Evolutionary conservation across 2,797 vertebrate species (phyloP).

Genomic region (Poeciliopsis presidionis): DNA sequence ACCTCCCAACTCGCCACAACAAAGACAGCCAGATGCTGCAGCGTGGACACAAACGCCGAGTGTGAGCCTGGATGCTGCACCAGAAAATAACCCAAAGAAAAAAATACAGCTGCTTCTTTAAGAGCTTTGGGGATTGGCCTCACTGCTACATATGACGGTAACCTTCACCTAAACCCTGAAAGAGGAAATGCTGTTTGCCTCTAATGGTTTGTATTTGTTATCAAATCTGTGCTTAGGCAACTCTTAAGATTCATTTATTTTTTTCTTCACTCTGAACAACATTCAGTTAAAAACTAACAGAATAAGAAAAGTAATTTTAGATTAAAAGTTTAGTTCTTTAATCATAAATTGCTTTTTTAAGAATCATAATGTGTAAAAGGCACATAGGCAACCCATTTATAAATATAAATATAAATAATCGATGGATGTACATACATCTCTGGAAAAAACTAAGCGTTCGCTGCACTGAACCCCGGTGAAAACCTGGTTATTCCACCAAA

Average conservation of each 20-base stretch:
- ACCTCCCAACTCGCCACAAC: slow-evolving; percentile 66
- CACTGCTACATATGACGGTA: not conserved
- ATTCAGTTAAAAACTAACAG: not conserved
- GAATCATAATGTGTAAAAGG: too few species aligned
- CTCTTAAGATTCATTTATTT: too few species aligned
- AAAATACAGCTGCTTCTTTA: not conserved
- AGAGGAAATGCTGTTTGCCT: not conserved
- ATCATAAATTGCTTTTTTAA: too few species aligned
- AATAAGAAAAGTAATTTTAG: not conserved
- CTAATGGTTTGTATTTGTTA: not conserved
- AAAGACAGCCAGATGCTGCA: slow-evolving; percentile 45
- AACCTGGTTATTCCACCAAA: too few species aligned
- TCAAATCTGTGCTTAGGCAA: too few species aligned
- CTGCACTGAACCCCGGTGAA: too few species aligned
- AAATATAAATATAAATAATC: too few species aligned
- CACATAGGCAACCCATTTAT: too few species aligned
- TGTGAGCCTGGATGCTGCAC: not conserved
- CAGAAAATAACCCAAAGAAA: not conserved
- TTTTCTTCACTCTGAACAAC: not conserved
- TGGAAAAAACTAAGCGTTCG: too few species aligned
- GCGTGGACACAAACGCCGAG: slow-evolving; percentile 13
- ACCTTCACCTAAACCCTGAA: not conserved
- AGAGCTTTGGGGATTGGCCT: not conserved
- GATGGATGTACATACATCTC: too few species aligned
- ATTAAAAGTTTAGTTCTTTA: not conserved